Evolutionary conservation across 35 echinoderm and acorn worm genomes (phyloP).

Genomic region (Apostichopus parvimensis): DNA sequence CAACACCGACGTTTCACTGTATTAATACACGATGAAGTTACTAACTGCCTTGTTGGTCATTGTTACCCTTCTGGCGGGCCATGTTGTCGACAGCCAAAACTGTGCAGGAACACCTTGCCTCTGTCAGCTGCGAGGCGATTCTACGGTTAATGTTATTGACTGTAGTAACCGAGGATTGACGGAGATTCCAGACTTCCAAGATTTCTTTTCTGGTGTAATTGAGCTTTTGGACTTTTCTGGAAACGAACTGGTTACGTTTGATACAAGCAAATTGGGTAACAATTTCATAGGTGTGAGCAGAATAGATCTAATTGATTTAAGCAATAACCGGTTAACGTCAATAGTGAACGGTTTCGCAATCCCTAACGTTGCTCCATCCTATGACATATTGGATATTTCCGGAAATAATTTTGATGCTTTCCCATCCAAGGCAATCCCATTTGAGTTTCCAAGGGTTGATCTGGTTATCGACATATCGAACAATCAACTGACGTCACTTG

Average conservation of each 20-base stretch:
- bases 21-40: not conserved
- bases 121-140: not conserved
- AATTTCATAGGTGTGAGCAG: not conserved
- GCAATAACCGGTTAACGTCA: not conserved
- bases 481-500: conserved; percentile 30
- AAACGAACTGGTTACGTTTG: conserved; percentile 27
- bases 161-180: conserved; percentile 33
- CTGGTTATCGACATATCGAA: conserved; percentile 35
- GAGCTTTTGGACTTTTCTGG: conserved; percentile 15
- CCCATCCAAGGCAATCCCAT: conserved; percentile 14
- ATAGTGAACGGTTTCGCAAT: conserved; percentile 13
- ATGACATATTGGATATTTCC: conserved; percentile 19
- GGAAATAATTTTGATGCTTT: conserved; percentile 16
- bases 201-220: not conserved
- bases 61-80: not conserved
- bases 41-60: not conserved
- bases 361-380: not conserved
- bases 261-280: conserved; percentile 8
- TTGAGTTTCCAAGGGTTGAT: not conserved
- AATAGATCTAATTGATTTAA: conserved; percentile 8
- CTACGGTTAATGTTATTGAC: not conserved
- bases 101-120: conserved; percentile 22
- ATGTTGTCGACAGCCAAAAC: not conserved
- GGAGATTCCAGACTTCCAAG: conserved; percentile 2
- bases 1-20: not conserved